Conservation (phyloP, 2,888 invertebrate genomes). For the Eumacrocentrus americanus region DNA sequence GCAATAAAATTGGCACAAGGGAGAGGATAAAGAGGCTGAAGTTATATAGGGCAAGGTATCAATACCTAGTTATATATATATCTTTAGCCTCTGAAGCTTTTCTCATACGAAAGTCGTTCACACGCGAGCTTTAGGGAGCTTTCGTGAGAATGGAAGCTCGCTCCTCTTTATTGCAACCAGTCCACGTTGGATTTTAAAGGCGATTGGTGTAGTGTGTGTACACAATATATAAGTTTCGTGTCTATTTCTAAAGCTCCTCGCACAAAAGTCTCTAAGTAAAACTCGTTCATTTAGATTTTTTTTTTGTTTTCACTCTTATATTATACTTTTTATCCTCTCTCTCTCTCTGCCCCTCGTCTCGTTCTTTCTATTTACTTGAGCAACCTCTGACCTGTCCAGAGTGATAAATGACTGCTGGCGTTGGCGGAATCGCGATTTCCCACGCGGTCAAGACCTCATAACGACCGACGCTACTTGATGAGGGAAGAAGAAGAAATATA, state of each 20-base stretch:
- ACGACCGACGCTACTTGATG: not conserved
- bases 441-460: constrained; percentile 3
- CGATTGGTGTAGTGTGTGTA: not conserved
- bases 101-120: constrained; percentile 44
- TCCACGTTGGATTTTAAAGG: constrained; percentile 12
- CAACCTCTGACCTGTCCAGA: too few relatives aligned
- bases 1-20: constrained; percentile 18
- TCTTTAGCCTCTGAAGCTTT: not conserved
- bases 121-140: constrained; percentile 43
- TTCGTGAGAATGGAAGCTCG: constrained; percentile 36
- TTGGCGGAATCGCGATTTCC: not conserved
- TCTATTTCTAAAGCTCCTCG: not conserved
- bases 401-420: not conserved
- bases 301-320: too few relatives aligned
- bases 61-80: not conserved
- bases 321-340: too few relatives aligned
- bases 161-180: constrained; percentile 10
- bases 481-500: not conserved
- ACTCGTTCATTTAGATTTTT: too few relatives aligned
- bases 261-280: not conserved
- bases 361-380: too few relatives aligned
- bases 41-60: constrained; percentile 5
- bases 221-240: not conserved
- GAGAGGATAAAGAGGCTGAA: constrained; percentile 5
- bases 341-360: too few relatives aligned